Conservation (phyloP, 2,888 invertebrate species). For the Criorhina ranunculi region DNA sequence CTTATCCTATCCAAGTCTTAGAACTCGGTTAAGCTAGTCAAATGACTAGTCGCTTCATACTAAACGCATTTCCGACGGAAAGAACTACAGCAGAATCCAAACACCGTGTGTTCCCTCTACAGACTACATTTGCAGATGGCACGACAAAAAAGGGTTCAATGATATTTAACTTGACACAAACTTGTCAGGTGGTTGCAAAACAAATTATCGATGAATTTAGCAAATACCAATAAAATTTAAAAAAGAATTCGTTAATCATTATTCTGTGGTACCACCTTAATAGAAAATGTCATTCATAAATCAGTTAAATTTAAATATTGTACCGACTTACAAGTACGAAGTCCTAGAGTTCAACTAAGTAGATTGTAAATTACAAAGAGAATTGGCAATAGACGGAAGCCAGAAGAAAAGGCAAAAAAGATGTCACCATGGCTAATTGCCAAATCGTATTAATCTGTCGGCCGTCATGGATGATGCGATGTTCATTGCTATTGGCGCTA, state of each 20-base stretch:
- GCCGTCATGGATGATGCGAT: slow-evolving; percentile 10
- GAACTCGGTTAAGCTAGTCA: too few relatives aligned
- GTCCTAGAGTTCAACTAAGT: slow-evolving; percentile 13
- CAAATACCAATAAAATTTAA: neutral
- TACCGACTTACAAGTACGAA: neutral
- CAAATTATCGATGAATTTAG: too few relatives aligned
- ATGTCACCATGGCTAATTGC: slow-evolving; percentile 37
- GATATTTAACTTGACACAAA: too few relatives aligned
- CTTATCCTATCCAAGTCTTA: too few relatives aligned
- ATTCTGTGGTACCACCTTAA: neutral
- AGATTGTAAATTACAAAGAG: slow-evolving; percentile 3
- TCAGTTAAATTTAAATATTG: neutral
- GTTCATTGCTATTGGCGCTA: slow-evolving; percentile 51
- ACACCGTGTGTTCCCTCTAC: too few relatives aligned
- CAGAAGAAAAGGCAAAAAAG: neutral
- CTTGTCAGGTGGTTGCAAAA: too few relatives aligned
- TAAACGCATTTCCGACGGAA: too few relatives aligned
- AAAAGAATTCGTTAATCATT: neutral
- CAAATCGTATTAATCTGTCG: slow-evolving; percentile 37
- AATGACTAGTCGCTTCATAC: too few relatives aligned
- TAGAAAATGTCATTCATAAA: neutral
- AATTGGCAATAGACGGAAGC: slow-evolving; percentile 14
- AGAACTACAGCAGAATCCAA: too few relatives aligned
- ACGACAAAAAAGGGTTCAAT: too few relatives aligned
- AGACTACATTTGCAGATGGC: too few relatives aligned